These are phyloP conservation scores for Semaprochilodus insignis DNA, from an alignment of 2,797 vertebrate species.

Conservation along the genomic window DNA sequence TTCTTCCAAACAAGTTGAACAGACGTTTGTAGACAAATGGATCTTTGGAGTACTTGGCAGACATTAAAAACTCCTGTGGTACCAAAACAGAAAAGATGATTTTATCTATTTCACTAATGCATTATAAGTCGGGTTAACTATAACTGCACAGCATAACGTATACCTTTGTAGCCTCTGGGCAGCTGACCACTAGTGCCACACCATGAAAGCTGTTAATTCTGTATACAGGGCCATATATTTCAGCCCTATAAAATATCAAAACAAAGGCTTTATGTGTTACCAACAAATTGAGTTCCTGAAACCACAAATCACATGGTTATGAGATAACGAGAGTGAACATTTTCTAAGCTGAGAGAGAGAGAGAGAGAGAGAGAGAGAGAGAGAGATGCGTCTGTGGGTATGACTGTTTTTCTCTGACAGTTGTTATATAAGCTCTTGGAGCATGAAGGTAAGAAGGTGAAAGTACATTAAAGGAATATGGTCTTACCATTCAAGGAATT, in stretches of 20 bases:
- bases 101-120: not conserved
- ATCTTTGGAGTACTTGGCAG: conserved; percentile 86
- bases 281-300: no score
- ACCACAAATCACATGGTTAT: not conserved
- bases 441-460: not conserved
- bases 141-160: conserved; percentile 4
- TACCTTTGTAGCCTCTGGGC: conserved; percentile 91
- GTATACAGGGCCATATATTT: conserved; percentile 82
- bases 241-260: conserved; percentile 74
- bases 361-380: no score
- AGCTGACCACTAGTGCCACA: conserved; percentile 70
- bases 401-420: no score
- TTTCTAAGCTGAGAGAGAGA: no score
- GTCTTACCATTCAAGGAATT: conserved; percentile 71
- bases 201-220: conserved; percentile 81
- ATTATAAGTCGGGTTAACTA: not conserved
- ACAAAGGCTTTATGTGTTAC: not conserved
- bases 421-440: no score
- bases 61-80: conserved; percentile 88
- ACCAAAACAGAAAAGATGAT: not conserved
- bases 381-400: no score
- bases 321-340: no score
- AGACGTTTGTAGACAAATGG: conserved; percentile 72
- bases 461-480: not conserved
- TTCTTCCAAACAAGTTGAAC: conserved; percentile 83